Evolutionary conservation across 2,888 invertebrate species (phyloP).

Genomic region (Neelides folsomi): DNA sequence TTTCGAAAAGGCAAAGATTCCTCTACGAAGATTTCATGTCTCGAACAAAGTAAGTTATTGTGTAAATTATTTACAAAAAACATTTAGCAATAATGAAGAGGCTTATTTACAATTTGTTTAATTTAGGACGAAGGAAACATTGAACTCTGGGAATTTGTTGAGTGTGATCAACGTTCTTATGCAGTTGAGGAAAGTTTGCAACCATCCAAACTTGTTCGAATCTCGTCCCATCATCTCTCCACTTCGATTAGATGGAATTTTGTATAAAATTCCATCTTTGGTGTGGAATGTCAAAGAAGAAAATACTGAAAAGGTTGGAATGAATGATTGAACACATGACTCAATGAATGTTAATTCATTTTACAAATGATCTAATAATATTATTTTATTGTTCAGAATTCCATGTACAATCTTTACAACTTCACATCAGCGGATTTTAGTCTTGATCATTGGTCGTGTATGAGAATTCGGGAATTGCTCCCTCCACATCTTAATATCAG

Average conservation of each 20-base stretch:
- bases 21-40: conserved; percentile 99
- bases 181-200: conserved; percentile 95
- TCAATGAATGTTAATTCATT: background rate
- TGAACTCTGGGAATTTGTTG: conserved; percentile 81
- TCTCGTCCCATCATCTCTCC: conserved; percentile 88
- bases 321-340: too few relatives aligned
- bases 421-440: conserved; percentile 11
- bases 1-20: conserved; percentile 90
- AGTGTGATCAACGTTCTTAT: conserved; percentile 93
- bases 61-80: conserved; percentile 1
- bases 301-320: conserved; percentile 60
- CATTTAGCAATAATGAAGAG: too few relatives aligned
- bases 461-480: conserved; percentile 7
- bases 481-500: background rate
- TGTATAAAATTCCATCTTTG: conserved; percentile 55
- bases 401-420: conserved; percentile 6
- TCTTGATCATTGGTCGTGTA: conserved; percentile 9
- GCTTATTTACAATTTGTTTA: background rate
- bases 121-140: conserved; percentile 76
- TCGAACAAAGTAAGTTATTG: conserved; percentile 62
- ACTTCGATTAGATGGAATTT: conserved; percentile 70
- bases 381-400: background rate
- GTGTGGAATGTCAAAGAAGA: conserved; percentile 56
- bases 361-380: background rate
- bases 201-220: conserved; percentile 96